phyloP scores from a whole-genome alignment of 2,888 invertebrate genomes.

The Gisinianus flammeolus region DNA sequence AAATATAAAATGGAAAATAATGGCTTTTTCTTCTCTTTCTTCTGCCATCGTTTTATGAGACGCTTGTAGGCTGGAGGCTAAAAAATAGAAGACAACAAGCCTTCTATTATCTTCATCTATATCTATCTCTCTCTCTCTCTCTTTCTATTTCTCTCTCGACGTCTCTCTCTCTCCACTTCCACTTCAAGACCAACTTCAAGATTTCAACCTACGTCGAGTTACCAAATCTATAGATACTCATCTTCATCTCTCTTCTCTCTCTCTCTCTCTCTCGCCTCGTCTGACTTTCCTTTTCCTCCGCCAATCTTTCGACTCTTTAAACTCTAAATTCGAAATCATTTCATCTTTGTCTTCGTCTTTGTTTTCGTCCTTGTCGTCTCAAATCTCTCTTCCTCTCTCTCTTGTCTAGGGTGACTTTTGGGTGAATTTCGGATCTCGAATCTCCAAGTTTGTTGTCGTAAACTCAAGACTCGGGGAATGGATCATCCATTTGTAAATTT shows the following conservation, averaged over 20 bases:
- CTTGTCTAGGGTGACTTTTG: no score
- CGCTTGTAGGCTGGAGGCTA: conserved; percentile 1
- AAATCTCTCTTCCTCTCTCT: no score
- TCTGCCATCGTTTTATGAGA: neutral
- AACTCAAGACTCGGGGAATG: no score
- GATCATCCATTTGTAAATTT: no score
- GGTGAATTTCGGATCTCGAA: no score
- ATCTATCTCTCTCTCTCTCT: neutral
- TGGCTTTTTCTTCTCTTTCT: conserved; percentile 4
- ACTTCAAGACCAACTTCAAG: no score
- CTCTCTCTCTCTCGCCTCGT: no score
- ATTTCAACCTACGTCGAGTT: no score
- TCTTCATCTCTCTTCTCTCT: neutral
- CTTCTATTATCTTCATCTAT: neutral
- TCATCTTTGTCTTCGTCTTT: neutral
- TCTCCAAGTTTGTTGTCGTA: no score
- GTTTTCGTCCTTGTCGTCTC: neutral
- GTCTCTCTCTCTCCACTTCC: neutral
- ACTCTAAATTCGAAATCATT: neutral
- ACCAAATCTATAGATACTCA: no score
- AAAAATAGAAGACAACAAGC: conserved; percentile 7
- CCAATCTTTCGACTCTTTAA: neutral
- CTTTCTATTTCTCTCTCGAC: neutral
- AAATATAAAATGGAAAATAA: conserved; percentile 30
- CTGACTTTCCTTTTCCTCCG: no score